These are phyloP conservation scores for Andrena hattorfiana DNA, from an alignment of 2,888 invertebrate species.

Conservation along the genomic window DNA sequence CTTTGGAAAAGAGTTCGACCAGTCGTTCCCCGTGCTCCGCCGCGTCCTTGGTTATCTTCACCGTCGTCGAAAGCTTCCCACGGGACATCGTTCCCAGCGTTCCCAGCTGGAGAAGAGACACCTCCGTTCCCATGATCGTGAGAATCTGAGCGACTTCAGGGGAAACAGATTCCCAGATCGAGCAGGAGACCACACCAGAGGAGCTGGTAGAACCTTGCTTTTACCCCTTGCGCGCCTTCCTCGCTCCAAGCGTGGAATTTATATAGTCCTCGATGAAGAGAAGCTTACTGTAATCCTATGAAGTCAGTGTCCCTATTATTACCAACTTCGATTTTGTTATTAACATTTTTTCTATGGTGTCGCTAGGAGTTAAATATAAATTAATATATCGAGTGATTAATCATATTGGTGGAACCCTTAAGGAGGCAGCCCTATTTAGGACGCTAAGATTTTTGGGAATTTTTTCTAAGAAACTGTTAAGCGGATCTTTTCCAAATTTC, in stretches of 20 bases:
- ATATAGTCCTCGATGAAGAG: no score
- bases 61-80: slow-evolving; percentile 63
- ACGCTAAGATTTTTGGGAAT: no score
- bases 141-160: slow-evolving; percentile 81
- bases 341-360: no score
- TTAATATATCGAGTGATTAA: no score
- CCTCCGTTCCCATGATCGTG: slow-evolving; percentile 73
- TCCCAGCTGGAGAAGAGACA: slow-evolving; percentile 20
- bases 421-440: no score
- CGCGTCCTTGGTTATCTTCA: slow-evolving; percentile 2
- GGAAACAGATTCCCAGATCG: slow-evolving; percentile 83
- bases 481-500: no score
- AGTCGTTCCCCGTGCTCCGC: slow-evolving; percentile 1
- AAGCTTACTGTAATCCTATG: no score
- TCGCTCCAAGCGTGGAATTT: slow-evolving; percentile 15
- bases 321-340: no score
- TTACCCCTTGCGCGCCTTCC: slow-evolving; percentile 63
- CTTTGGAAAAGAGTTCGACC: slow-evolving; percentile 72
- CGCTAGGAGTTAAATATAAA: no score
- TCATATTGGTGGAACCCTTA: no score
- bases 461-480: no score
- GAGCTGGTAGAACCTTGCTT: slow-evolving; percentile 69
- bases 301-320: no score
- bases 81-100: slow-evolving; percentile 65
- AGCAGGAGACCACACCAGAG: slow-evolving; percentile 79